Base-by-base conservation (phyloP, 2,888 invertebrate genomes). In the Melipona bicolor region DNA sequence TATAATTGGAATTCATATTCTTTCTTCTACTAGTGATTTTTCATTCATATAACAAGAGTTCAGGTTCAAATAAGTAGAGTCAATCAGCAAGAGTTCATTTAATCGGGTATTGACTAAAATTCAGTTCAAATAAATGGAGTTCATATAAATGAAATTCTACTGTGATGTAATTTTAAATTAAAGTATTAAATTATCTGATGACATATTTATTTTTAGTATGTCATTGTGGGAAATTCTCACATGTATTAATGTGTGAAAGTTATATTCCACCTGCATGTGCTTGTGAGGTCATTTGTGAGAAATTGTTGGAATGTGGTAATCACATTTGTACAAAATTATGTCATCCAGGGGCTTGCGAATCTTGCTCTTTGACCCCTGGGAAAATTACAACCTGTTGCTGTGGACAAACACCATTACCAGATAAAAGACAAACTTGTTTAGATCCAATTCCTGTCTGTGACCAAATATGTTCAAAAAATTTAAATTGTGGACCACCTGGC, bases 401-500 rank as follows among this genome's bases (percentile, higher is more conserved):
- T 93, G 97, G 97, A 1, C 96, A 97, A 94, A 96, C 96, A 59
- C 93, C 95, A 0, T 94, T 96, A 32, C 90, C 88, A 24, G 87
- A 92, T n/a, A 95, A 95, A 50, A 96, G 98, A 82, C 95, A 95
- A 71, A 96, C 96, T 15, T 99, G 98, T 94, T 95, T 97, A 11
- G 98, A 98, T 94, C 96, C 97, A 0, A 96, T 99, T 87, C 97
- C 98, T 0, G 96, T 97, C 59, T 99, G 99, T 94, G 97, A 96
- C 68, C 96, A 96, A 91, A 94, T 95, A 68, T 96, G 96, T 89
- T 93, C 88, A 15, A 95, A 95, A 87, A 89, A 85, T 67, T 90
- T 95, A 3, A 91, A 91, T 68, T 95, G 95, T 83, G 95, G 95
- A 19, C 94, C 94, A 69, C 94, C 94, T 17, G 93, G 95, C 95